Evolutionary conservation across 2,888 invertebrate species (phyloP).

Genomic region (Athalia rosae): DNA sequence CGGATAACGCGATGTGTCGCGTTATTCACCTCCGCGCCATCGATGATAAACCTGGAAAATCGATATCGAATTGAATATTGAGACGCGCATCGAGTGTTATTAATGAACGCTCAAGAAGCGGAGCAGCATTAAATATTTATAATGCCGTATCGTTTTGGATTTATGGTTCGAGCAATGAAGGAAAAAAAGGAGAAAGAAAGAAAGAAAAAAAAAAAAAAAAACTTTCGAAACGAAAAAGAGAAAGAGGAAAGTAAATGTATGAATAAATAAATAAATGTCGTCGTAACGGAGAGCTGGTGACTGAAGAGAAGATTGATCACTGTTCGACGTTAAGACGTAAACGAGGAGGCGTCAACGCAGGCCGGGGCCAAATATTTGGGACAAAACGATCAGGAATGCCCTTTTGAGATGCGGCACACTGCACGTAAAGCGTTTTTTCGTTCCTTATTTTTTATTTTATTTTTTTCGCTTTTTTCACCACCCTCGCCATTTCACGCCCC

Average conservation of each 20-base stretch:
- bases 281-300: background rate
- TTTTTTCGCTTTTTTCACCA: too few species aligned
- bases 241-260: background rate
- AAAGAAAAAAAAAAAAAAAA: background rate
- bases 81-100: too few species aligned
- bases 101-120: too few species aligned
- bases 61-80: too few species aligned
- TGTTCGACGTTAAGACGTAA: conserved; percentile 32
- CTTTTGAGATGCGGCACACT: conserved; percentile 14
- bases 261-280: conserved; percentile 30
- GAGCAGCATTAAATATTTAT: background rate
- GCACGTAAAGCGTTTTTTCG: background rate
- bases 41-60: too few species aligned
- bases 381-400: conserved; percentile 35
- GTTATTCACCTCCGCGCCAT: too few species aligned
- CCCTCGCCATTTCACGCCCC: conserved; percentile 19
- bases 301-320: conserved; percentile 31
- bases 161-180: background rate
- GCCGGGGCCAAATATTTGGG: conserved; percentile 27
- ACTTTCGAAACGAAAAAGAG: background rate
- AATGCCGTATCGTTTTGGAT: conserved; percentile 13
- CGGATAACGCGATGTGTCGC: background rate
- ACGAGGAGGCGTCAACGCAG: conserved; percentile 30
- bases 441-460: too few species aligned
- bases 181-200: background rate